These are phyloP conservation scores for Caenorhabditis tropicalis DNA, from an alignment of 1,140 invertebrate genomes.

Conservation along the genomic window DNA sequence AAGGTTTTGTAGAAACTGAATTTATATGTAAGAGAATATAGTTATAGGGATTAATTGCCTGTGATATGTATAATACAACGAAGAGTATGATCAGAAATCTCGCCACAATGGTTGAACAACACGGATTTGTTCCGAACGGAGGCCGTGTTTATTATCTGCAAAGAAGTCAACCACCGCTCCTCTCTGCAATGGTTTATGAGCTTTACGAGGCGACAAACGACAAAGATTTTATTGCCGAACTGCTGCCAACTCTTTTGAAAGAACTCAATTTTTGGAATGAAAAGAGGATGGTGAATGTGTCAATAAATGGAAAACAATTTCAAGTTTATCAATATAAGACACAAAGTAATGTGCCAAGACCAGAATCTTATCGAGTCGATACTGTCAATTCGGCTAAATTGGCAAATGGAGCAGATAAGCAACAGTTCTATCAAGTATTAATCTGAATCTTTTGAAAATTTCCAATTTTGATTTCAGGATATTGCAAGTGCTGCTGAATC, in stretches of 20 bases:
- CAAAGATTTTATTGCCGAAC: constrained; percentile 76
- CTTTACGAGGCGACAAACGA: constrained; percentile 81
- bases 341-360: constrained; percentile 73
- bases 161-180: constrained; percentile 85
- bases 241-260: constrained; percentile 66
- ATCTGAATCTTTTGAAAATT: constrained; percentile 15
- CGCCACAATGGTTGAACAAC: constrained; percentile 61
- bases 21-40: neutral
- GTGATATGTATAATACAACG: constrained; percentile 77
- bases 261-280: constrained; percentile 75
- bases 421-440: constrained; percentile 17
- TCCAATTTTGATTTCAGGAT: constrained; percentile 79
- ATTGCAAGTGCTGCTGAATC: constrained; percentile 73
- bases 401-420: constrained; percentile 8
- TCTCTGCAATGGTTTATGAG: constrained; percentile 84
- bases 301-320: constrained; percentile 5
- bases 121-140: constrained; percentile 87
- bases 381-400: constrained; percentile 8
- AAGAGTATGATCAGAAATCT: constrained; percentile 79
- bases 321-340: constrained; percentile 75
- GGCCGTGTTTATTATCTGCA: constrained; percentile 85
- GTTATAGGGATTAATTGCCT: constrained; percentile 50
- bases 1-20: constrained; percentile 71
- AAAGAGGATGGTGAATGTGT: constrained; percentile 72
- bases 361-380: constrained; percentile 29